Evolutionary conservation across 2,113 vertebrate species (phyloP), one percentile per base, ranked within the genome.

Genomic region (Petroica traversi): DNA sequence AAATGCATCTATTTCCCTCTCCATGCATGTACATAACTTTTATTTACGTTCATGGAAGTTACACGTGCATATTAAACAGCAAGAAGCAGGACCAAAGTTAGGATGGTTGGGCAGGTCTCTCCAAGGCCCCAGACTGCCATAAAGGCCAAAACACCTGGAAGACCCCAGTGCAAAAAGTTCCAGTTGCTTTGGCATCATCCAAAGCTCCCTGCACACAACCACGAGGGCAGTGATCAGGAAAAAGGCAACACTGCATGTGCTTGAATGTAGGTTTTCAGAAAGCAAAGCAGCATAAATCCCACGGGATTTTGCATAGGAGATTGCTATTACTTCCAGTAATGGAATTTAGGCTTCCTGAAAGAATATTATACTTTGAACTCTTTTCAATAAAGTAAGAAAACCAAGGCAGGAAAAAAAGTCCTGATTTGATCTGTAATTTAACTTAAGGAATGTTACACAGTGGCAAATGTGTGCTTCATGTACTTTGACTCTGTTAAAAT

Each of bases 301-400:
- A 6, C 3, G 93, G 93, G 97, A 94, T 85, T 89, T 80, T 83
- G 40, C 61, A 90, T 66, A 95, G 97, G 76, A 96, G 96, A 95
- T 83, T 46, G 77, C 93, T 97, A 94, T 96, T 97, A 96, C 94
- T 98, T 98, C 89, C 89, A 97, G 95, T 84, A 97, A 97, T 96
- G 94, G 55, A 94, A 96, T 96, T 97, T 92, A 95, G 97, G 76
- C 61, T 97, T 97, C 94, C 69, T 97, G 64, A 81, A 97, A 96
- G 84, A 97, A 82, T 97, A 95, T 73, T 97, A 77, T 61, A 91
- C 92, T 97, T 96, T n/a, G 57, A 58, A 41, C 15, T 76, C 80
- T 67, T 93, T 96, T 92, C 73, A 93, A 80, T 85, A 71, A 85
- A 95, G 71, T 85, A 28, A 80, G n/a, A 83, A 94, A 78, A 90